Evolutionary conservation across 2,113 vertebrate genomes (phyloP).

Genomic region (Dipodomys merriami): DNA sequence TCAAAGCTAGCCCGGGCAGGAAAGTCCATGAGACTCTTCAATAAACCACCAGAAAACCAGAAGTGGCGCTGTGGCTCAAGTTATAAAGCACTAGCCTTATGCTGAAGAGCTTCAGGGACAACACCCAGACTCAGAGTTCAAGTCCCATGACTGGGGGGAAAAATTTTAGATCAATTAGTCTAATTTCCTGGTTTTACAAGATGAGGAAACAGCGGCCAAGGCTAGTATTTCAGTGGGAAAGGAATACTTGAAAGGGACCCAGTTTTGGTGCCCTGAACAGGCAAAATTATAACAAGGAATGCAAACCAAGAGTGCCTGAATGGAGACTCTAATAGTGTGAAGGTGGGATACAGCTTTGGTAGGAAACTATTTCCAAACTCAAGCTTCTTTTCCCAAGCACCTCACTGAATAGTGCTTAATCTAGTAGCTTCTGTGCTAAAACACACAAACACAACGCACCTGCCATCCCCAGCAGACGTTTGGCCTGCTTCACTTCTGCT

Average conservation of each 20-base stretch:
- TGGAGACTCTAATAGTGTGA: neutral
- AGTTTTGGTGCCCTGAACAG: neutral
- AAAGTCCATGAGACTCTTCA: too few species aligned
- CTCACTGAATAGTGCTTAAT: neutral
- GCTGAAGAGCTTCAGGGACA: too few species aligned
- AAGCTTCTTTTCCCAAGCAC: neutral
- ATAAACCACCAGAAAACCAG: too few species aligned
- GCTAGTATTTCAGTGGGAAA: neutral
- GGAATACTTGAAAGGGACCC: neutral
- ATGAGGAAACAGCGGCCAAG: neutral
- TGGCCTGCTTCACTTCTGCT: neutral
- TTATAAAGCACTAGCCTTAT: too few species aligned
- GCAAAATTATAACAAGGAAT: neutral
- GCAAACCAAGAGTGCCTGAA: neutral
- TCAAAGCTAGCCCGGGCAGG: too few species aligned
- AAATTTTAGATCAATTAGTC: slow-evolving; percentile 12
- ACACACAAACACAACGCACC: neutral
- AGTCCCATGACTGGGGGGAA: too few species aligned
- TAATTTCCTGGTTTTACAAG: neutral
- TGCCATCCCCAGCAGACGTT: neutral
- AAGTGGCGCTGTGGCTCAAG: too few species aligned
- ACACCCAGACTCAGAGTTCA: too few species aligned
- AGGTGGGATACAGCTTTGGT: neutral
- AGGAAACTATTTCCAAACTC: neutral
- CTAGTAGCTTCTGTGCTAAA: neutral